Base-by-base conservation (phyloP, 2,797 vertebrate species). In the Parauchenoglanis punctatus region DNA sequence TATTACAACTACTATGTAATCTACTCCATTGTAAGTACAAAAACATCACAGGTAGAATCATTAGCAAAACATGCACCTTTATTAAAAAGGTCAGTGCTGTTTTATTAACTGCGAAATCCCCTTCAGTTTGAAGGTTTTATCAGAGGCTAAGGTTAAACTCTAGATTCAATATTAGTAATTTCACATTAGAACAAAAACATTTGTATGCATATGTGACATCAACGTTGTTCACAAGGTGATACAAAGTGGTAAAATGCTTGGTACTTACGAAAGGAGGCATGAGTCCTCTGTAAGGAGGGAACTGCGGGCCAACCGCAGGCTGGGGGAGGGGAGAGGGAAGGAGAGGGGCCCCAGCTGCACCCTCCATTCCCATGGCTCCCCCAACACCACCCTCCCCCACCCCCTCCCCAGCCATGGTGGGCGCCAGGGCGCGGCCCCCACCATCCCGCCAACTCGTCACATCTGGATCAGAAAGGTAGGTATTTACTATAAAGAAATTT, bases 391-490 rank as follows among this genome's bases (percentile, higher is more conserved):
- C 95, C 91, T 97, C 96, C 86, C 90, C 94, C 87, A 95, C 96
- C 94, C 95, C 96, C 94, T 96, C 96, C 94, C 95, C 96, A 91
- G 93, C 89, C 92, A 95, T 89, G 95, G 95, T 95, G 94, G 95
- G 94, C 25, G 94, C 95, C 95, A 96, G 85, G 86, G 91, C 94
- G 90, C 97, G 97, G 94, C 97, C 97, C 95, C 97, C 97, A 96
- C 97, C 97, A 85, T 98, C 97, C 97, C 97, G 97, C 97, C 97
- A 98, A 91, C 95, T 97, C 92, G 97, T 96, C 89, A 96, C 97
- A 94, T 98, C 97, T 97, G 90, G 20, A 72, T 81, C 3, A 72
- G 28, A 85, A 40, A 65, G 49, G 67, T 3, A 7, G 35, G 35
- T 40, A 15, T n/a, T 61, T 15, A n/a, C 6, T 5, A 81, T 17